Conservation (phyloP, 1,140 invertebrate species). For the Akabosia matsudoensis region DNA sequence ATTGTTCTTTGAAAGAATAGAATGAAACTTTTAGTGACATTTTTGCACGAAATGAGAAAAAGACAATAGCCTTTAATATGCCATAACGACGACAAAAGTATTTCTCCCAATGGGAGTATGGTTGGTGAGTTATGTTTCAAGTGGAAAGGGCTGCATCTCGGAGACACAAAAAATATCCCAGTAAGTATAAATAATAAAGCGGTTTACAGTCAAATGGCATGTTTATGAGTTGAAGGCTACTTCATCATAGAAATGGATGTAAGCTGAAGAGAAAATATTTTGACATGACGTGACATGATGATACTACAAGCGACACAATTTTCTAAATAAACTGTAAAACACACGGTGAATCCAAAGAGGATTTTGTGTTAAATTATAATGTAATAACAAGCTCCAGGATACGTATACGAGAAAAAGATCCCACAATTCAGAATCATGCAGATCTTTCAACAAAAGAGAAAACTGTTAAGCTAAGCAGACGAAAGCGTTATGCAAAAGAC, state of each 20-base stretch:
- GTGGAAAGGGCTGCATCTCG: too few relatives aligned
- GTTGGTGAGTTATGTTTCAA: too few relatives aligned
- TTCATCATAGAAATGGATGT: background rate
- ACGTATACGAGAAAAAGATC: too few relatives aligned
- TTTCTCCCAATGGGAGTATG: background rate
- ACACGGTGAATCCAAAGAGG: background rate
- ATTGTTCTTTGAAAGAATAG: too few relatives aligned
- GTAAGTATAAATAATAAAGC: background rate
- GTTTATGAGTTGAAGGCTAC: background rate
- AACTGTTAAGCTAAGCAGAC: too few relatives aligned
- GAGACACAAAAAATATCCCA: background rate
- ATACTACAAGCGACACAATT: background rate
- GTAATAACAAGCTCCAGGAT: too few relatives aligned
- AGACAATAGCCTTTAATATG: background rate
- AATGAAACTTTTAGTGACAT: background rate
- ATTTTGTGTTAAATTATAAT: background rate
- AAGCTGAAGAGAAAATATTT: too few relatives aligned
- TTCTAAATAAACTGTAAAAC: background rate
- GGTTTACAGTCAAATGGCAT: background rate
- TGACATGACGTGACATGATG: background rate
- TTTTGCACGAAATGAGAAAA: background rate
- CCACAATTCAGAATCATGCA: too few relatives aligned
- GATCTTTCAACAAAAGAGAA: too few relatives aligned
- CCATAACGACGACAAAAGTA: background rate
- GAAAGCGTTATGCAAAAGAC: too few relatives aligned